These are phyloP conservation scores for Apotomis capreana DNA, from an alignment of 2,888 invertebrate species.

Conservation along the genomic window DNA sequence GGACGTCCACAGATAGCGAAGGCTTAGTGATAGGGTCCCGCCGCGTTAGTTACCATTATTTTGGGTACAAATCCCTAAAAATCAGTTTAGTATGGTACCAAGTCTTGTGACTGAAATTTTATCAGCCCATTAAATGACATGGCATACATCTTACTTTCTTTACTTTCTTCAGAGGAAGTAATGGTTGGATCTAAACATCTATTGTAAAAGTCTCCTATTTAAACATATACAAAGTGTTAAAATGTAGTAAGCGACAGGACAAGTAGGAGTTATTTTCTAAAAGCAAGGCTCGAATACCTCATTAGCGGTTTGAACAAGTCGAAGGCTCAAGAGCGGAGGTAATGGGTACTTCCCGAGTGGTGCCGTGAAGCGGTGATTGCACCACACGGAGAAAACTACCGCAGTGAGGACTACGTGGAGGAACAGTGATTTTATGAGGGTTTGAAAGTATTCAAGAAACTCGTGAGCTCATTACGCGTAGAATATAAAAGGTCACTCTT, in stretches of 20 bases:
- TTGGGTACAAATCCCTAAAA: too few species aligned
- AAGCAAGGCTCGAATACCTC: slow-evolving; percentile 18
- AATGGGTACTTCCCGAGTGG: slow-evolving; percentile 15
- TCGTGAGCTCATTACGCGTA: background rate
- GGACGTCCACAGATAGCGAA: too few species aligned
- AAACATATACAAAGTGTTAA: background rate
- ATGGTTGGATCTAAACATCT: too few species aligned
- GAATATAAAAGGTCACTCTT: background rate
- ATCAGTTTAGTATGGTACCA: too few species aligned
- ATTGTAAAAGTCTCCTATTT: background rate
- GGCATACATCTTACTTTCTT: too few species aligned
- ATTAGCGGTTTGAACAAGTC: slow-evolving; percentile 25
- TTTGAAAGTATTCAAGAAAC: background rate
- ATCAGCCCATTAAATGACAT: too few species aligned
- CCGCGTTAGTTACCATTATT: too few species aligned
- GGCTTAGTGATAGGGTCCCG: too few species aligned
- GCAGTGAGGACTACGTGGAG: background rate
- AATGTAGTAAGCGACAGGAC: background rate
- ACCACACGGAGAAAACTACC: slow-evolving; percentile 14
- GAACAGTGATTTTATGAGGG: background rate
- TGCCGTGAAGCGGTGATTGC: slow-evolving; percentile 21
- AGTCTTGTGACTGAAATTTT: too few species aligned
- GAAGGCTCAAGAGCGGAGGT: slow-evolving; percentile 20
- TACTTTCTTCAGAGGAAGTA: too few species aligned
- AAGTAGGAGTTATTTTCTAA: slow-evolving; percentile 6